A percentile compares a stretch with the other conserved stretches of the same genome.
These are phyloP conservation scores for Tragelaphus buxtoni DNA, from an alignment of 2,113 vertebrate genomes.

Conservation along the genomic window DNA sequence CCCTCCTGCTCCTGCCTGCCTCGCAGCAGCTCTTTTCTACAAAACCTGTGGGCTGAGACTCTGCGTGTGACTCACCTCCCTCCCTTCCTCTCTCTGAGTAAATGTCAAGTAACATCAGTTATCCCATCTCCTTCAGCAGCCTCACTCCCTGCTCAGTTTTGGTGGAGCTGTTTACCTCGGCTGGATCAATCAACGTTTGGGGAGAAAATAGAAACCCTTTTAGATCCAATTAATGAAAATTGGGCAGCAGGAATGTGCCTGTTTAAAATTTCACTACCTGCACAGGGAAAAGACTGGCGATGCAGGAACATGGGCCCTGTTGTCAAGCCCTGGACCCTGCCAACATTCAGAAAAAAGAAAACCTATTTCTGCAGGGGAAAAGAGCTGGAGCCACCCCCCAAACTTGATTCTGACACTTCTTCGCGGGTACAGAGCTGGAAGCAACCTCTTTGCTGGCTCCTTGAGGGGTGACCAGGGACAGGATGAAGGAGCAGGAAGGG, in stretches of 20 bases:
- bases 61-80: constrained; percentile 60
- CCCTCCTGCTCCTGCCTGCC: background rate
- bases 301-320: background rate
- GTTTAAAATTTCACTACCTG: background rate
- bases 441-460: background rate
- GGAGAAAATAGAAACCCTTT: constrained; percentile 66
- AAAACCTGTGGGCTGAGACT: constrained; percentile 51
- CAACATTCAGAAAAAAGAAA: background rate
- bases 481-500: background rate
- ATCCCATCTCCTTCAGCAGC: constrained; percentile 27
- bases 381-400: background rate
- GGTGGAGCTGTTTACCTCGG: constrained; percentile 61
- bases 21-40: background rate
- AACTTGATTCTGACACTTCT: background rate
- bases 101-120: constrained; percentile 72
- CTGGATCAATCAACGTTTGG: constrained; percentile 51
- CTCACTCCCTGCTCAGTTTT: background rate
- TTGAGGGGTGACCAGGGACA: fast-evolving
- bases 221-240: constrained; percentile 54
- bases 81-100: constrained; percentile 51
- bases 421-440: background rate
- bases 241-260: background rate
- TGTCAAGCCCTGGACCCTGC: background rate
- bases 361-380: background rate
- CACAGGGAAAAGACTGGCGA: background rate